Evolutionary conservation across 2,113 vertebrate genomes (phyloP).

Genomic region (Glareola pratincola): DNA sequence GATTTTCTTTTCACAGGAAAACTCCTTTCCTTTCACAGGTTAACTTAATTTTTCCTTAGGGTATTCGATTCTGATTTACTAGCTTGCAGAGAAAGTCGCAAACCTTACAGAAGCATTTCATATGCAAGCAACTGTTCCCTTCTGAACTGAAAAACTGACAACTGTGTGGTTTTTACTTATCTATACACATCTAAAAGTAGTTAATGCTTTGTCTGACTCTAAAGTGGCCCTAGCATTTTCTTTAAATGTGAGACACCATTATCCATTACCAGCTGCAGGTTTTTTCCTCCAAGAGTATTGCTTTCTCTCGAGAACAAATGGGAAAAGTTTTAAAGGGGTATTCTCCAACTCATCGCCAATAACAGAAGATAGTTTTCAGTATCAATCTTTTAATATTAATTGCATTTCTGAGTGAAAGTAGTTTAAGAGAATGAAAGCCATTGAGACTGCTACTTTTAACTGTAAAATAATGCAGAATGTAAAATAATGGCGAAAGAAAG

Average conservation of each 20-base stretch:
- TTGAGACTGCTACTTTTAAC: neutral
- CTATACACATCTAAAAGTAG: neutral
- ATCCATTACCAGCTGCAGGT: neutral
- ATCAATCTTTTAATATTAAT: neutral
- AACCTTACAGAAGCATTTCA: neutral
- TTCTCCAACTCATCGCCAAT: neutral
- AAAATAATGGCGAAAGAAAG: constrained; percentile 21
- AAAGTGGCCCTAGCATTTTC: neutral
- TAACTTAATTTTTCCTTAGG: neutral
- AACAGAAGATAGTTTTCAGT: neutral
- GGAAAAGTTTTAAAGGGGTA: constrained; percentile 2
- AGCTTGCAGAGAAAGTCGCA: neutral
- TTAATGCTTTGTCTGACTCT: neutral
- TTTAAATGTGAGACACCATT: neutral
- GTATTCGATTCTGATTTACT: neutral
- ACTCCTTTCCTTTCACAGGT: neutral
- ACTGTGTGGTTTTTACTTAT: neutral
- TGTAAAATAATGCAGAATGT: neutral
- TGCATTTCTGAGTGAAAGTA: neutral
- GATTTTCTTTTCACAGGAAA: neutral
- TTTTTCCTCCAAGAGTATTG: neutral
- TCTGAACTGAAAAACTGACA: neutral
- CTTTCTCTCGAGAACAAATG: neutral
- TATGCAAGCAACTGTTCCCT: neutral
- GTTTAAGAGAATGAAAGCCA: neutral